Conservation (phyloP, 2,888 invertebrate species). For the Orgyia antiqua region DNA sequence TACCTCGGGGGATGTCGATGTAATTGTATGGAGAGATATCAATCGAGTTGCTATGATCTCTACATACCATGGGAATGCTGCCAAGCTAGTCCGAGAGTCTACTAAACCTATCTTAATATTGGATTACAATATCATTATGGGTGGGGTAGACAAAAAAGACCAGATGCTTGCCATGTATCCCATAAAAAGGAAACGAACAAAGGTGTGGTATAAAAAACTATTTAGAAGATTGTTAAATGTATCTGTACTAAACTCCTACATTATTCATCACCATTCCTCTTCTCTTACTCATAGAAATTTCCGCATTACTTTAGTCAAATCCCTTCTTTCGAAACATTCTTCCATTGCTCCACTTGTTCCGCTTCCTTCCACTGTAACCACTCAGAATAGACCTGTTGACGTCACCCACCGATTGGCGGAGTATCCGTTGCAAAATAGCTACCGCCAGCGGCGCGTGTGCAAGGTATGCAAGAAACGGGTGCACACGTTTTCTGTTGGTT, state of each 20-base stretch:
- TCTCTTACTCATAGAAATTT: background rate
- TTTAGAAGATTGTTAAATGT: conserved; percentile 16
- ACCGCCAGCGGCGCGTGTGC: conserved; percentile 1
- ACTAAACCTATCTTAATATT: conserved; percentile 13
- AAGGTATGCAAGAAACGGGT: conserved; percentile 2
- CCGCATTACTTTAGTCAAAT: background rate
- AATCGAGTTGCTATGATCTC: conserved; percentile 7
- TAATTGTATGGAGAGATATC: background rate
- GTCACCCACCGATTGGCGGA: conserved; percentile 1
- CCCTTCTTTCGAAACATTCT: conserved; percentile 1
- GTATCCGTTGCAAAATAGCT: background rate
- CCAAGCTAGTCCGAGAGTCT: background rate
- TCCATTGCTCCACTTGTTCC: background rate
- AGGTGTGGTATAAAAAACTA: conserved; percentile 26
- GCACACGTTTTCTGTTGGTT: conserved; percentile 4
- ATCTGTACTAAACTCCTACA: conserved; percentile 9
- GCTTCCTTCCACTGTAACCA: conserved; percentile 1
- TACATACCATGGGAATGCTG: conserved; percentile 12
- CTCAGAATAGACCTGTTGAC: conserved; percentile 1
- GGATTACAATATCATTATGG: conserved; percentile 15
- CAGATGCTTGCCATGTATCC: conserved; percentile 1
- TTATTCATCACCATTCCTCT: background rate
- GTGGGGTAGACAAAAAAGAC: conserved; percentile 11
- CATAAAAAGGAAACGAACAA: conserved; percentile 18
- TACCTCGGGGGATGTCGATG: background rate